These are phyloP conservation scores for Oreochromis mossambicus DNA, from an alignment of 2,797 vertebrate genomes.

Conservation along the genomic window DNA sequence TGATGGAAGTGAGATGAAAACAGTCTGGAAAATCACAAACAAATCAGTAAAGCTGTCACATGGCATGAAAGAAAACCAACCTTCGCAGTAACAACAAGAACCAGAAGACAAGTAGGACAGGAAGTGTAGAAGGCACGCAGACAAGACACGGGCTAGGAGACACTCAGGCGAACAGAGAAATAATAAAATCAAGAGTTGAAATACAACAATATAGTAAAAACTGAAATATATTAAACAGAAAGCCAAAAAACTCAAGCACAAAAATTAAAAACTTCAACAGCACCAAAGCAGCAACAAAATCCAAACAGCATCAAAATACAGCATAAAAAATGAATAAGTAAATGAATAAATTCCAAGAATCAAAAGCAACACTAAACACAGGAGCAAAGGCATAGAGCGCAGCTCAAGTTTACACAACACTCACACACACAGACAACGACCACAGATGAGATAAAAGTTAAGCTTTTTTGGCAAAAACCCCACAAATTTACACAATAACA, in stretches of 20 bases:
- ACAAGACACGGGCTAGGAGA: no score
- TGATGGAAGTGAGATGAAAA: background rate
- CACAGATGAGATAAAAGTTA: background rate
- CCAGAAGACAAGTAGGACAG: background rate
- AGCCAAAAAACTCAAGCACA: background rate
- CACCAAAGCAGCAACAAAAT: background rate
- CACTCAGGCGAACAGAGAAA: no score
- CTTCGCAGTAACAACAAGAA: background rate
- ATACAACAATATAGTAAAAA: background rate
- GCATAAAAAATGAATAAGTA: background rate
- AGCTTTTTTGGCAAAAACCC: background rate
- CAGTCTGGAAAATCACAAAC: background rate
- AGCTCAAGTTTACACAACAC: background rate
- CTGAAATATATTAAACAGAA: background rate
- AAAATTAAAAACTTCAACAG: background rate
- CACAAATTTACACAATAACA: background rate
- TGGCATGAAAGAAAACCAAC: background rate
- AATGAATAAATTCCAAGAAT: background rate
- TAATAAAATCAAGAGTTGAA: background rate
- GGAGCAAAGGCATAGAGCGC: rapidly evolving
- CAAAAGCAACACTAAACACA: background rate
- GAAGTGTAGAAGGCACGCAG: background rate
- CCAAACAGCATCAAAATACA: background rate
- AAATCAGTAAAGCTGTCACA: background rate
- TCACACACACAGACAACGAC: background rate